These are phyloP conservation scores for Dasypolia templi DNA, from an alignment of 2,888 invertebrate genomes.

Conservation along the genomic window DNA sequence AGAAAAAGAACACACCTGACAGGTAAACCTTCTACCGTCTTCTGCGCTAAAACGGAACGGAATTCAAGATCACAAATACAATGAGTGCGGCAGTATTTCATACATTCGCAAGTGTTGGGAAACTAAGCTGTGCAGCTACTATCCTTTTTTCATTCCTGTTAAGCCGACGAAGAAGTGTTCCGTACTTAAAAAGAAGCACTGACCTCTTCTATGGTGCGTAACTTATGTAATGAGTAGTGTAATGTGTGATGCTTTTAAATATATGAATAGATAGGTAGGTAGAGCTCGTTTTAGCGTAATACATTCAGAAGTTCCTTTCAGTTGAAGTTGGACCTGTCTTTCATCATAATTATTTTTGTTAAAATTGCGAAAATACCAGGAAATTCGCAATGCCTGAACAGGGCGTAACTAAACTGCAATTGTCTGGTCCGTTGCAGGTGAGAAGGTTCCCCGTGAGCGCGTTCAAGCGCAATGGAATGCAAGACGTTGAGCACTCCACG, in stretches of 20 bases:
- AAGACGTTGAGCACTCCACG: constrained; percentile 86
- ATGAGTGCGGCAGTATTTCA: constrained; percentile 83
- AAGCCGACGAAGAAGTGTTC: constrained; percentile 84
- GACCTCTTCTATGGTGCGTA: constrained; percentile 72
- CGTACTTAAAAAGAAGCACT: constrained; percentile 76
- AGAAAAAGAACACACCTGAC: constrained; percentile 67
- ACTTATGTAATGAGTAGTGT: constrained; percentile 56
- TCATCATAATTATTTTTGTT: constrained; percentile 19
- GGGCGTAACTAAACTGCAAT: constrained; percentile 73
- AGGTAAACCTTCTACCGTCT: constrained; percentile 83
- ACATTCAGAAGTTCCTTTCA: not conserved
- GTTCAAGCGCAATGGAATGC: constrained; percentile 88
- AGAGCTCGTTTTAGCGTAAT: not conserved
- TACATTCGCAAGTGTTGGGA: constrained; percentile 84
- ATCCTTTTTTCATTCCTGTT: constrained; percentile 77
- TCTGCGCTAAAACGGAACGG: constrained; percentile 86
- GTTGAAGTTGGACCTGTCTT: not conserved
- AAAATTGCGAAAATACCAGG: constrained; percentile 43
- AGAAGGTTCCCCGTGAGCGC: constrained; percentile 82
- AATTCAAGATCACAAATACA: constrained; percentile 84
- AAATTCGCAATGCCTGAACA: constrained; percentile 60
- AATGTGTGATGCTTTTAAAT: not conserved
- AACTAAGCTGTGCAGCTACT: constrained; percentile 76
- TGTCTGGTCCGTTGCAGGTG: constrained; percentile 86
- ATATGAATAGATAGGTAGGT: not conserved